These are phyloP conservation scores for Bradypodion ventrale DNA, from an alignment of 2,797 vertebrate genomes.

Conservation along the genomic window DNA sequence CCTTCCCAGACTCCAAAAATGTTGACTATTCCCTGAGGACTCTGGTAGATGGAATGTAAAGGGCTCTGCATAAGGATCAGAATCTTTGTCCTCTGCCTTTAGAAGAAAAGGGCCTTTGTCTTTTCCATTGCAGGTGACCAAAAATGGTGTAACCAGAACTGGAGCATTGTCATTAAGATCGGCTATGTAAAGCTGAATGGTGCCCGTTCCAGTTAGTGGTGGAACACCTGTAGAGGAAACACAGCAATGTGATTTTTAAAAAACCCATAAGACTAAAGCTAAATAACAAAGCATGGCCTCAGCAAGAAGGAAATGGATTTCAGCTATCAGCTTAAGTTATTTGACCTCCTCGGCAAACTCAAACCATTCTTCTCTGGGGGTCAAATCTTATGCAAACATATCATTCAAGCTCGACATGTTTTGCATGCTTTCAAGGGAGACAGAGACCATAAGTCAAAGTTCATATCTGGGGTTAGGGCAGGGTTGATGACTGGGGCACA, in stretches of 20 bases:
- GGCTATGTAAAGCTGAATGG: slow-evolving; percentile 73
- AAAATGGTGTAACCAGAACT: slow-evolving; percentile 43
- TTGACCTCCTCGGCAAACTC: neutral
- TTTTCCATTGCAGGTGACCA: slow-evolving; percentile 74
- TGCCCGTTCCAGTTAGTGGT: slow-evolving; percentile 75
- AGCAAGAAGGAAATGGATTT: neutral
- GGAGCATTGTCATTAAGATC: slow-evolving; percentile 81
- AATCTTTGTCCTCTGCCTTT: slow-evolving; percentile 67
- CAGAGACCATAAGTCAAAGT: neutral
- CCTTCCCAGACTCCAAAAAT: slow-evolving; percentile 77
- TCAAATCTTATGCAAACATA: neutral
- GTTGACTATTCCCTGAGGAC: slow-evolving; percentile 40
- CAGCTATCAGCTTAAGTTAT: neutral
- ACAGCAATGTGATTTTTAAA: neutral
- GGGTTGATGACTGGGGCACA: neutral
- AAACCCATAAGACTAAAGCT: no score
- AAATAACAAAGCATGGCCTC: no score
- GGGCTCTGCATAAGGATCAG: slow-evolving; percentile 72
- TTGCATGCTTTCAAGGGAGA: neutral
- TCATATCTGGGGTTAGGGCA: neutral
- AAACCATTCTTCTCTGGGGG: neutral
- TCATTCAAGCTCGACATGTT: neutral
- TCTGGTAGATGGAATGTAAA: slow-evolving; percentile 75
- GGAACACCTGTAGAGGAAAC: slow-evolving; percentile 73
- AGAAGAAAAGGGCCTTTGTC: slow-evolving; percentile 55